These are phyloP conservation scores for Diplodus puntazzo DNA, from an alignment of 2,797 vertebrate genomes.

Conservation along the genomic window DNA sequence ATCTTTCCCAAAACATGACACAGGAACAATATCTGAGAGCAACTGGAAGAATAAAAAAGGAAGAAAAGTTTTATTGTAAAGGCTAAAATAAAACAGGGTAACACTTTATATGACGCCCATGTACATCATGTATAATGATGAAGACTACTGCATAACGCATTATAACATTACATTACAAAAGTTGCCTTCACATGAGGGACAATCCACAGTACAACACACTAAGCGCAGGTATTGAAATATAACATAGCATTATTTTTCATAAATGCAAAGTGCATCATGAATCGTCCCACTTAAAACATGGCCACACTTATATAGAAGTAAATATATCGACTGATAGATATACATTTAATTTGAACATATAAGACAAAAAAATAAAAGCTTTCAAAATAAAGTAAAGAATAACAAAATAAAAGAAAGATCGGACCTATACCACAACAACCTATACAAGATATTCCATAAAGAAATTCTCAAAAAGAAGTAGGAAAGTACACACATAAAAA, in stretches of 20 bases:
- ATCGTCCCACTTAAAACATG: neutral
- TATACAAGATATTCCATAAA: too few relatives aligned
- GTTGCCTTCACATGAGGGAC: conserved; percentile 8
- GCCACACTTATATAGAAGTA: too few relatives aligned
- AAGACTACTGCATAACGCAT: conserved; percentile 11
- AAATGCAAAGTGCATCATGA: neutral
- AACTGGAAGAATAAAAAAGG: conserved; percentile 17
- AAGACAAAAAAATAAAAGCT: too few relatives aligned
- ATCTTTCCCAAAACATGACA: conserved; percentile 43
- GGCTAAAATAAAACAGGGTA: conserved; percentile 19
- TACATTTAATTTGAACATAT: too few relatives aligned
- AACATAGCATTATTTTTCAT: neutral
- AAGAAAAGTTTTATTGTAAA: neutral
- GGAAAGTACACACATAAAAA: too few relatives aligned
- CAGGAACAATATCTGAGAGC: conserved; percentile 16
- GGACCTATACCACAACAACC: too few relatives aligned
- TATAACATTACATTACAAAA: conserved; percentile 6
- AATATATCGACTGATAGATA: too few relatives aligned
- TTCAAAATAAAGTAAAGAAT: too few relatives aligned
- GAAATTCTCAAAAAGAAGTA: too few relatives aligned
- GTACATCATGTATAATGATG: conserved; percentile 27
- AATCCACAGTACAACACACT: conserved; percentile 9
- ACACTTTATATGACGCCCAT: conserved; percentile 9
- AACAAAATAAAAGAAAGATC: too few relatives aligned
- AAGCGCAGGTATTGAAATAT: neutral